These are phyloP conservation scores for Mormyrops boulengeri DNA, from an alignment of 2,797 vertebrate genomes.

Conservation along the genomic window DNA sequence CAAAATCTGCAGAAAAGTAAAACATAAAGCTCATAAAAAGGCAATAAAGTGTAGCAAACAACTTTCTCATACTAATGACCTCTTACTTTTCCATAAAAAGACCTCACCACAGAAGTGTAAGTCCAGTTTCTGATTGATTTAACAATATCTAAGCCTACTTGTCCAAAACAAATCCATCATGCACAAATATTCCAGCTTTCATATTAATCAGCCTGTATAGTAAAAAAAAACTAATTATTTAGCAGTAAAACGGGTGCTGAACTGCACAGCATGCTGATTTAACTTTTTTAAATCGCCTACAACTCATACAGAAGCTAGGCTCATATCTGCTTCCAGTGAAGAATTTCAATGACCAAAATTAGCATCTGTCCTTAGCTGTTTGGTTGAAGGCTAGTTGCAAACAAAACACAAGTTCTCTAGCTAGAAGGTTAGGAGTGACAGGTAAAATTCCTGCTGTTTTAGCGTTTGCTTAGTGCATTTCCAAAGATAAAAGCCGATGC, in stretches of 20 bases:
- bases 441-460: background rate
- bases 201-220: background rate
- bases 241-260: background rate
- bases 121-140: background rate
- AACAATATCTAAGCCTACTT: background rate
- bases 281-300: background rate
- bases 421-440: background rate
- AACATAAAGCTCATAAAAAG: background rate
- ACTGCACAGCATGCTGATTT: background rate
- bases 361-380: background rate
- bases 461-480: background rate
- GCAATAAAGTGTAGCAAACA: background rate
- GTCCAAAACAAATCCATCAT: background rate
- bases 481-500: background rate
- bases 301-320: background rate
- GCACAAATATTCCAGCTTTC: background rate
- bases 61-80: background rate
- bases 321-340: background rate
- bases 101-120: background rate
- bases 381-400: background rate
- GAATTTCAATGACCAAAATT: slow-evolving; percentile 38
- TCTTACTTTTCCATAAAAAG: background rate
- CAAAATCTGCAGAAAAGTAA: background rate
- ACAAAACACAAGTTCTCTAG: background rate
- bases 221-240: background rate